phyloP scores from a whole-genome alignment of 1,140 invertebrate species.

The Papilio aristodemus region DNA sequence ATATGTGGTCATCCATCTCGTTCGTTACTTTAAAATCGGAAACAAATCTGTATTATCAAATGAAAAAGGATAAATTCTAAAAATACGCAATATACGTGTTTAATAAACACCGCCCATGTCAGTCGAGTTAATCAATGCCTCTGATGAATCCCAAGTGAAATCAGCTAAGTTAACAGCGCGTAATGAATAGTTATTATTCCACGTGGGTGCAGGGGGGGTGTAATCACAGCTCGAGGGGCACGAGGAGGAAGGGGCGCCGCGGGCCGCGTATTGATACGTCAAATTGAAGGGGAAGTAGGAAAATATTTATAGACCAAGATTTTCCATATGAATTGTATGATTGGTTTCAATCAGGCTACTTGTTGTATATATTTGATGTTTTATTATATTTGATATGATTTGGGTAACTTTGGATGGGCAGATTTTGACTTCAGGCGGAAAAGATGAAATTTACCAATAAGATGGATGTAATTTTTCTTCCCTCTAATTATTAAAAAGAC shows the following conservation, averaged over 20 bases:
- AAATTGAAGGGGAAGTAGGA: conserved; percentile 21
- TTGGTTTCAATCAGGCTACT: neutral
- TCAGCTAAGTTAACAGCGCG: conserved; percentile 26
- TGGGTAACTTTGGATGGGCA: neutral
- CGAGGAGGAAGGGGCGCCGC: neutral
- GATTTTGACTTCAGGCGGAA: too few relatives aligned
- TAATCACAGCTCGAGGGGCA: neutral
- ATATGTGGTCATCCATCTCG: too few relatives aligned
- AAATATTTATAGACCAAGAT: conserved; percentile 20
- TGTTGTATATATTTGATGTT: neutral
- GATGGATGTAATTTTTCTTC: too few relatives aligned
- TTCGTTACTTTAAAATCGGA: too few relatives aligned
- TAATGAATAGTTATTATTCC: conserved; percentile 31
- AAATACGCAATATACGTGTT: too few relatives aligned
- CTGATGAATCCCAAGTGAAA: conserved; percentile 26
- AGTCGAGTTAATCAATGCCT: conserved; percentile 9
- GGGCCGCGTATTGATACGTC: conserved; percentile 9
- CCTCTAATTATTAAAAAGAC: neutral
- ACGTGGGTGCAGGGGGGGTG: neutral
- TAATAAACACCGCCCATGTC: too few relatives aligned
- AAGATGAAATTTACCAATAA: too few relatives aligned
- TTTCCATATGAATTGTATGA: neutral
- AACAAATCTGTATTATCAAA: too few relatives aligned
- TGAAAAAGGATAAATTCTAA: too few relatives aligned
- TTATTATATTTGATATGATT: conserved; percentile 2